phyloP scores from a whole-genome alignment of 2,888 invertebrate species.

The Drosophila colorata region DNA sequence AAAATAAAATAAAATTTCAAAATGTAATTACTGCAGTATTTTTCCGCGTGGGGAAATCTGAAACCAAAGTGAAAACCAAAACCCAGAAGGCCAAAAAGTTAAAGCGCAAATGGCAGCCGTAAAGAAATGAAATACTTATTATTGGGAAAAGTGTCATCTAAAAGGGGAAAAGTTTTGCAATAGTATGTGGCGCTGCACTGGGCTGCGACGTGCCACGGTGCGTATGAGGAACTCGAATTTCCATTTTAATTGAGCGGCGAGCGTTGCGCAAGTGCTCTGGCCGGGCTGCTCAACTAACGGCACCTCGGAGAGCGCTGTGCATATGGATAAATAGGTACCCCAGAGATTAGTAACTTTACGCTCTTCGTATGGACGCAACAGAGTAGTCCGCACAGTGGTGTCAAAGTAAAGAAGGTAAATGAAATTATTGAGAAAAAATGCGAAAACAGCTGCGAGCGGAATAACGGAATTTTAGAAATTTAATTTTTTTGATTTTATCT shows the following conservation, averaged over 20 bases:
- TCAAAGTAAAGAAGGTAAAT: not conserved
- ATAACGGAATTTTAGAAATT: too few species aligned
- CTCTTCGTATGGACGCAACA: constrained; percentile 53
- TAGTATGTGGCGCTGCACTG: constrained; percentile 22
- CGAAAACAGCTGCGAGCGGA: not conserved
- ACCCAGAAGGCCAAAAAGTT: not conserved
- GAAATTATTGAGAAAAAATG: not conserved
- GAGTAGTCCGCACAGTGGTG: constrained; percentile 47
- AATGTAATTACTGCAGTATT: constrained; percentile 2
- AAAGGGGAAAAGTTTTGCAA: constrained; percentile 20
- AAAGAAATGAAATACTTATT: constrained; percentile 12
- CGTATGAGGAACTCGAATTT: constrained; percentile 60
- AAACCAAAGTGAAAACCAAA: constrained; percentile 2
- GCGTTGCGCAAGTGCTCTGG: constrained; percentile 70
- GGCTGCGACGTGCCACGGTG: constrained; percentile 20
- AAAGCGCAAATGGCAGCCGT: constrained; percentile 4
- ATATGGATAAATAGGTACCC: constrained; percentile 56
- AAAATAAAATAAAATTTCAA: constrained; percentile 21
- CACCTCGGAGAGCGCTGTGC: constrained; percentile 40
- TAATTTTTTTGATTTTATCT: too few species aligned
- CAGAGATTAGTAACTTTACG: constrained; percentile 59
- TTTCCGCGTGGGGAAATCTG: not conserved
- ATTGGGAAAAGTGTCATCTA: constrained; percentile 31
- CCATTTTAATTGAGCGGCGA: constrained; percentile 52
- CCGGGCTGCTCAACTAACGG: constrained; percentile 48